Conservation (phyloP, 2,113 vertebrate species). For the Barbus barbus region DNA sequence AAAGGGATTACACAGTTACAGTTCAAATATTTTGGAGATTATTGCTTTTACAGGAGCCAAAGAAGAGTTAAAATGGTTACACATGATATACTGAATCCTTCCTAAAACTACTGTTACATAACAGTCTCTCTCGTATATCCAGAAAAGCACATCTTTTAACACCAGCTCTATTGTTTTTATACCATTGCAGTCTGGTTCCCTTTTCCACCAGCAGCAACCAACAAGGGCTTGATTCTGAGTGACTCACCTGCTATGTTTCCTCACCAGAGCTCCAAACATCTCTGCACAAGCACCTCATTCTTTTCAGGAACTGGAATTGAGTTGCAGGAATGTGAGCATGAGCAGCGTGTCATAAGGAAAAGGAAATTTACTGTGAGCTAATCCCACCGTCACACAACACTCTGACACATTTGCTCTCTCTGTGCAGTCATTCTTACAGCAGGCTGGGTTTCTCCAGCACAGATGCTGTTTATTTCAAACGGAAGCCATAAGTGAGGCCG, state of each 20-base stretch:
- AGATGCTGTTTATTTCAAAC: neutral
- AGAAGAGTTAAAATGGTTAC: neutral
- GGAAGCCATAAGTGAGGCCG: conserved; percentile 17
- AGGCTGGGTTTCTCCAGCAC: conserved; percentile 18
- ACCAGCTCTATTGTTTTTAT: conserved; percentile 15
- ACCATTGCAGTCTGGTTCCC: neutral
- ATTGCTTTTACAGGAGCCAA: neutral
- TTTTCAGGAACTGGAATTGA: conserved; percentile 42
- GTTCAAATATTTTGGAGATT: neutral
- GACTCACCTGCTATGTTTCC: conserved; percentile 42
- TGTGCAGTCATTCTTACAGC: conserved; percentile 28
- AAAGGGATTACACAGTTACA: neutral
- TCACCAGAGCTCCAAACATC: conserved; percentile 31
- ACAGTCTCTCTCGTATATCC: too few species aligned
- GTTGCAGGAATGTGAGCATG: conserved; percentile 29
- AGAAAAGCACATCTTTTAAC: neutral
- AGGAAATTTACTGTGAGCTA: conserved; percentile 50
- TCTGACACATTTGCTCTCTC: conserved; percentile 19
- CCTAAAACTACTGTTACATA: neutral
- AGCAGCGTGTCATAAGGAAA: conserved; percentile 39
- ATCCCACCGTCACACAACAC: conserved; percentile 29
- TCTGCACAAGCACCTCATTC: conserved; percentile 45
- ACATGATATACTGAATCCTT: neutral
- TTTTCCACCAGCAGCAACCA: conserved; percentile 31
- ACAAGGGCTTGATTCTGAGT: conserved; percentile 31